Conservation (phyloP, 2,113 vertebrate species). For the Felis chaus region DNA sequence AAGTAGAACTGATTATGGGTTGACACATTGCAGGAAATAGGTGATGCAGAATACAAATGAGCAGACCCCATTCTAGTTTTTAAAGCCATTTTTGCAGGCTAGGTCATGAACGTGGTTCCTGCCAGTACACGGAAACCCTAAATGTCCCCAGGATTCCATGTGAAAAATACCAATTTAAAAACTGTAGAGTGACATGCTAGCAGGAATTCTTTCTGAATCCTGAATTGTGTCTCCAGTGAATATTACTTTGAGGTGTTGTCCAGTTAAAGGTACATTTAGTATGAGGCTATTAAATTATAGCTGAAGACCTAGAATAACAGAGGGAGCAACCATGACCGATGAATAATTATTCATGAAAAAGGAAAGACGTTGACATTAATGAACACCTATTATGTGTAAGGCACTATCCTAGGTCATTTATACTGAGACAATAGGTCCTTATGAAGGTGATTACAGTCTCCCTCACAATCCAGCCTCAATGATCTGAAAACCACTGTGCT, state of each 20-base stretch:
- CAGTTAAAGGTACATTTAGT: not conserved
- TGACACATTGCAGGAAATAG: not conserved
- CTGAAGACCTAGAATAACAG: not conserved
- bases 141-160: not conserved
- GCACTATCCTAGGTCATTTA: conserved; percentile 8
- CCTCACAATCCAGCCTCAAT: not conserved
- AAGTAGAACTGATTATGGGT: not conserved
- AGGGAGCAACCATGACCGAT: not conserved
- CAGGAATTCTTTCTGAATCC: not conserved
- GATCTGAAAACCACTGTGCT: not conserved
- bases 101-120: not conserved
- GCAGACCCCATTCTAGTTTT: not conserved
- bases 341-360: not conserved
- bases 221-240: not conserved
- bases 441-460: not conserved
- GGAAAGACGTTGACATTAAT: conserved; percentile 22
- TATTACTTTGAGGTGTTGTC: not conserved
- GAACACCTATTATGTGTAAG: conserved; percentile 13
- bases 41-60: not conserved
- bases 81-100: not conserved
- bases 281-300: not conserved
- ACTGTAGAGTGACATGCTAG: not conserved
- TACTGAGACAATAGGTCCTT: conserved; percentile 30
- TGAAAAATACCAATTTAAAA: not conserved
- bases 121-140: not conserved